Evolutionary conservation across 2,797 vertebrate genomes (phyloP).

Genomic region (Parambassis ranga): DNA sequence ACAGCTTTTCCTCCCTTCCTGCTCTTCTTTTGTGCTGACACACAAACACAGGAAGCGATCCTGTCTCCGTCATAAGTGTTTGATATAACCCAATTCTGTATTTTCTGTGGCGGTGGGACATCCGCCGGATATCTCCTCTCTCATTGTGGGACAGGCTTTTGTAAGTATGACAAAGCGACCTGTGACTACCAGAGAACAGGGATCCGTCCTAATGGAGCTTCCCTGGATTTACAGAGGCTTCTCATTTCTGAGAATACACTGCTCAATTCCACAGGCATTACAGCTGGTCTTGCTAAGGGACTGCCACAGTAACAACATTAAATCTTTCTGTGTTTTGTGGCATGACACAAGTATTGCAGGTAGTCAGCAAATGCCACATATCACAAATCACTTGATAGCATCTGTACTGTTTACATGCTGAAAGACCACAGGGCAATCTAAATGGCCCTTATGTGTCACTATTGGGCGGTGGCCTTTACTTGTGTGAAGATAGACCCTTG

Average conservation of each 20-base stretch:
- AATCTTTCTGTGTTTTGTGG: background rate
- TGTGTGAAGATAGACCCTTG: too few species aligned
- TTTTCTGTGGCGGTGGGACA: constrained; percentile 11
- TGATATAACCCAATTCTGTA: constrained; percentile 19
- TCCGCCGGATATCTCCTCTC: constrained; percentile 1
- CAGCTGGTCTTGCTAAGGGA: background rate
- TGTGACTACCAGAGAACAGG: constrained; percentile 7
- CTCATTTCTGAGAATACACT: constrained; percentile 16
- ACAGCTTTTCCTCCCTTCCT: background rate
- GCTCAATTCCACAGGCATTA: background rate
- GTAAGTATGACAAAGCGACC: constrained; percentile 49
- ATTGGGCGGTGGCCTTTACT: too few species aligned
- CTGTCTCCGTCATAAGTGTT: background rate
- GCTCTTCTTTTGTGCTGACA: constrained; percentile 1
- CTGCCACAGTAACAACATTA: too few species aligned
- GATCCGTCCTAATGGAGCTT: constrained; percentile 38
- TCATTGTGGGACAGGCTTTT: constrained; percentile 34
- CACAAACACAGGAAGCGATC: constrained; percentile 1
- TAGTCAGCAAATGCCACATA: background rate
- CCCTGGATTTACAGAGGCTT: constrained; percentile 36
- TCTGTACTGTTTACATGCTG: background rate
- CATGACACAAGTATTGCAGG: background rate
- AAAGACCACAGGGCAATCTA: background rate
- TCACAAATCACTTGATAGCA: background rate
- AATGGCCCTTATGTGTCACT: too few species aligned